Percentiles rank a stretch among this genome's conserved stretches.
Evolutionary conservation across 2,113 vertebrate genomes (phyloP).

Genomic region (Gallinago media): DNA sequence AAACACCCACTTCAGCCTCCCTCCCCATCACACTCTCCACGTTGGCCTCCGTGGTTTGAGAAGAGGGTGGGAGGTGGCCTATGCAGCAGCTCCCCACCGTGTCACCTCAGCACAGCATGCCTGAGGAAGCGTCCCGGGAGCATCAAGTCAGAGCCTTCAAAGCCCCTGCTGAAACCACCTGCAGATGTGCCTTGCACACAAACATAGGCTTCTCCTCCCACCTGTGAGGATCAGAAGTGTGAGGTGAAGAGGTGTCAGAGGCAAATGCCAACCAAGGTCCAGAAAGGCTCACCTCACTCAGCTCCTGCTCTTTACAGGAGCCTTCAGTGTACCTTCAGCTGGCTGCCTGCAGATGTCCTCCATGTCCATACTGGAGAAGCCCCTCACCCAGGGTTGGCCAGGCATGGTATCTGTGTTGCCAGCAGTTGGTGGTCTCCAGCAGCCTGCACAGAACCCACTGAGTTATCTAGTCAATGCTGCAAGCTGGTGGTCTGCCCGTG

Average conservation of each 20-base stretch:
- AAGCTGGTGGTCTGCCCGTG: background rate
- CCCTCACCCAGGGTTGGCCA: background rate
- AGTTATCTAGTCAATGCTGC: background rate
- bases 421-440: background rate
- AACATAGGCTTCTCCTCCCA: background rate
- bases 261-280: background rate
- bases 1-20: background rate
- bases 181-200: background rate
- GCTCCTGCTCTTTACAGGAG: background rate
- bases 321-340: rapidly evolving
- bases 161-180: background rate
- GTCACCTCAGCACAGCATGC: background rate
- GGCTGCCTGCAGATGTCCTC: background rate
- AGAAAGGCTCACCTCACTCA: background rate
- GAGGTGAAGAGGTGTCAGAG: background rate
- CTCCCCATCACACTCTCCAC: background rate
- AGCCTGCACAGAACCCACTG: background rate
- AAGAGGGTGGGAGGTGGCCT: background rate
- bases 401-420: background rate
- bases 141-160: background rate
- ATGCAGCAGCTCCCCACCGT: rapidly evolving
- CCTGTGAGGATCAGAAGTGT: background rate
- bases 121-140: background rate
- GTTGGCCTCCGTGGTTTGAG: background rate
- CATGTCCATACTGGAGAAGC: rapidly evolving